Conservation (phyloP, 2,888 invertebrate genomes). For the Pherbina coryleti region DNA sequence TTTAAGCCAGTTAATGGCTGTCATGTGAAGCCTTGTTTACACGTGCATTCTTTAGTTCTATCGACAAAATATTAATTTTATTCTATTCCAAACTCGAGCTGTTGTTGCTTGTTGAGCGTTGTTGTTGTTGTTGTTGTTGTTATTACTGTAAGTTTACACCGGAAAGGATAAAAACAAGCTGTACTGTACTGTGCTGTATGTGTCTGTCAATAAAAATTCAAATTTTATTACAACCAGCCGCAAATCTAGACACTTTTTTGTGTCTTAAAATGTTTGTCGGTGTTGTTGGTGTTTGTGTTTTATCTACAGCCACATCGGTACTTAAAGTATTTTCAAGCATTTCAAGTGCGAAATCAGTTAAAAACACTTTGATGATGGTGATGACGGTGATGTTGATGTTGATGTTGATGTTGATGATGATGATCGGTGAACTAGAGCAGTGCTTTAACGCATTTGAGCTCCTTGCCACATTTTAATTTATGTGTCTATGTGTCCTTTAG, state of each 20-base stretch:
- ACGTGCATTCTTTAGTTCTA: background rate
- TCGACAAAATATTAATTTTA: background rate
- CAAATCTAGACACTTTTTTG: no score
- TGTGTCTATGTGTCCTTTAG: background rate
- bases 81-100: background rate
- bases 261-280: no score
- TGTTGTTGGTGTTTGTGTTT: background rate
- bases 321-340: background rate
- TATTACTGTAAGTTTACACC: background rate
- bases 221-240: background rate
- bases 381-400: background rate
- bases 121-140: no score
- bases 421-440: no score
- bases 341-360: conserved; percentile 6
- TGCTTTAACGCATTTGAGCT: background rate
- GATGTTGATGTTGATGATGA: background rate
- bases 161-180: background rate
- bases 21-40: background rate
- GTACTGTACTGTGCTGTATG: no score
- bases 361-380: background rate
- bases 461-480: conserved; percentile 1
- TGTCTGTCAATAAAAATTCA: background rate
- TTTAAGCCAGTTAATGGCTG: conserved; percentile 6
- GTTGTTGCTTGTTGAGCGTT: no score
- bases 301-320: background rate